Percentiles rank a stretch among this genome's conserved stretches.
These are phyloP conservation scores for Halictus rubicundus DNA, from an alignment of 1,140 invertebrate species.

Conservation along the genomic window DNA sequence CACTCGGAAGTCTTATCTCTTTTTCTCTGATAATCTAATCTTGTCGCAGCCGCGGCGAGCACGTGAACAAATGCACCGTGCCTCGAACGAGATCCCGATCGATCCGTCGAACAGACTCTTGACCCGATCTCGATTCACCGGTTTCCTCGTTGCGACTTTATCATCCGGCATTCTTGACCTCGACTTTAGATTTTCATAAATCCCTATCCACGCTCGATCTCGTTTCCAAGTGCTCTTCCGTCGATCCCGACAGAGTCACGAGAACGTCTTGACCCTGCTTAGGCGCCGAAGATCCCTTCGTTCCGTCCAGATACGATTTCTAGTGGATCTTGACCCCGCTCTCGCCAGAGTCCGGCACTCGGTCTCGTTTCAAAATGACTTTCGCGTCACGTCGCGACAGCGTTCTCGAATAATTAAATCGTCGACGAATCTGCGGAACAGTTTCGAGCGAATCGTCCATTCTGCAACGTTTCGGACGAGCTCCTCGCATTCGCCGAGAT, in stretches of 20 bases:
- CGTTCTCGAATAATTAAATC: slow-evolving; percentile 27
- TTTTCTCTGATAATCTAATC: background rate
- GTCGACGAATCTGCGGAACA: no score
- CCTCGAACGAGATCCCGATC: background rate
- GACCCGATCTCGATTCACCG: slow-evolving; percentile 16
- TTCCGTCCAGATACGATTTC: slow-evolving; percentile 29
- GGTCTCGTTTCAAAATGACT: background rate
- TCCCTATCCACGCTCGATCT: slow-evolving; percentile 25
- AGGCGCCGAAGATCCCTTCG: background rate
- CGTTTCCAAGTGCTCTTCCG: slow-evolving; percentile 1
- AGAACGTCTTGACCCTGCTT: slow-evolving; percentile 28
- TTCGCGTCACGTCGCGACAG: slow-evolving; percentile 42
- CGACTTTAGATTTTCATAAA: slow-evolving; percentile 27
- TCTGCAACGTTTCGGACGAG: no score
- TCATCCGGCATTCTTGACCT: slow-evolving; percentile 9
- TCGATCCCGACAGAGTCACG: background rate
- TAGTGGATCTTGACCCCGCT: slow-evolving; percentile 37
- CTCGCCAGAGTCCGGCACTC: background rate
- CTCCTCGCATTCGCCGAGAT: background rate
- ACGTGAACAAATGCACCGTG: background rate
- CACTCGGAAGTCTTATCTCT: background rate
- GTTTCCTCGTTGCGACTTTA: slow-evolving; percentile 24
- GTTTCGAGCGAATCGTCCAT: no score
- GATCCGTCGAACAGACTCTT: slow-evolving; percentile 44
- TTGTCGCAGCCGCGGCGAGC: background rate